Base-by-base conservation (phyloP, 2,797 vertebrate species). In the Chaunax sp. region DNA sequence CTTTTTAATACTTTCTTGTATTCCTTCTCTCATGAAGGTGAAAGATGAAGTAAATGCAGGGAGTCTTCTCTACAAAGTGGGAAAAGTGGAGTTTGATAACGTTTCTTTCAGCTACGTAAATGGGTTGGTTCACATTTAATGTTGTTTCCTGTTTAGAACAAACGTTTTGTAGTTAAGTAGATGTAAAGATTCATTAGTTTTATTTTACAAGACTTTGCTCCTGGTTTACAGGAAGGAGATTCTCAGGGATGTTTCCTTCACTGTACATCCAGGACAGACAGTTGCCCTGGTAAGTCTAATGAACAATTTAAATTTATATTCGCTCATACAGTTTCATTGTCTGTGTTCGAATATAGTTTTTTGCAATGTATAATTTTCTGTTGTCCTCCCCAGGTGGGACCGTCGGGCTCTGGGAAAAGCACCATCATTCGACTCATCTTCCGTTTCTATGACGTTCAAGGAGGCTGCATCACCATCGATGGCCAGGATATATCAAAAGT, bases 401-500 rank as follows among this genome's bases (percentile, higher is more conserved):
- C 94, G 0, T 99, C 98, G 0, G 98, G 98, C 6, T 94, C 96
- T 0, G 98, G 98, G 12, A 99, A 99, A 83, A 99, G 96, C 91
- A 99, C 98, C 56, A 83, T 99, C 67, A 89, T 98, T 25, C 95
- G 97, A 41, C 92, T 99, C 64, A 91, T 99, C 0, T 99, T 99
- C 88, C 97, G 97, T 14, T 99, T 99, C 88, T 99, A 98, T 0
- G 90, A 99, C 0, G 85, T 99, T 66, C 93, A 80, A 35, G 95
- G 96, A 1, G 98, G 97, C 71, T 94, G 94, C 81, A 92, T 99
- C 77, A 92, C 91, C 68, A 95, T 99, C 1, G 98, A 99, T 0
- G 95, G 95, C 23, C 97, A 98, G 88, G 97, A 99, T 81, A 96
- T 99, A 70, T 94, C 97, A 40, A 96, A 95, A 90, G 97, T 97